Conservation (phyloP, 2,888 invertebrate species). For the Calephelis perditalis region DNA sequence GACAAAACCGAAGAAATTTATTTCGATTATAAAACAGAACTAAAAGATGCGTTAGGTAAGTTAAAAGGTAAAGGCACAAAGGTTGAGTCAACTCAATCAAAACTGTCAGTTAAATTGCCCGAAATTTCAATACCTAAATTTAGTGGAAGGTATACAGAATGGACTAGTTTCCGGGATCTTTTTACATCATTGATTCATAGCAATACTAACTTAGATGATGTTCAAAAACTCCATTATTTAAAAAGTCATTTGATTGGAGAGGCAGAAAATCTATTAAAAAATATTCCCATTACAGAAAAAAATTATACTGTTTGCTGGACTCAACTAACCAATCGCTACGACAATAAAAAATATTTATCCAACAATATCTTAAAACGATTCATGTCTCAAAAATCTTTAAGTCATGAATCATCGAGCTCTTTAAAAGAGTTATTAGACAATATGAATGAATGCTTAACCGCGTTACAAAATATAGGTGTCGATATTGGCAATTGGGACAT, state of each 20-base stretch:
- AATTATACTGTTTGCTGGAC: conserved; percentile 30
- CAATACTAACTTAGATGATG: conserved; percentile 26
- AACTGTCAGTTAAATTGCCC: conserved; percentile 12
- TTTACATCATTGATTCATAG: conserved; percentile 19
- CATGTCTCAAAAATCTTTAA: conserved; percentile 18
- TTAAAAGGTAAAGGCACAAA: conserved; percentile 1
- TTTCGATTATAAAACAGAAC: conserved; percentile 14
- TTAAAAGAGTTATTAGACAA: conserved; percentile 29
- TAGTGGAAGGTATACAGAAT: conserved; percentile 29
- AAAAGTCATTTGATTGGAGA: conserved; percentile 26
- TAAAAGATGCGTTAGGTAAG: conserved; percentile 13
- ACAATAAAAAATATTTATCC: conserved; percentile 29
- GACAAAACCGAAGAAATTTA: conserved; percentile 12
- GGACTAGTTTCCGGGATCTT: conserved; percentile 29
- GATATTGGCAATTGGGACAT: conserved; percentile 20
- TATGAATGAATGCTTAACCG: conserved; percentile 26
- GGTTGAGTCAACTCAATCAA: background rate
- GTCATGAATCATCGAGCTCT: conserved; percentile 23
- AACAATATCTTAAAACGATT: conserved; percentile 26
- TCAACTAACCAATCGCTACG: conserved; percentile 25
- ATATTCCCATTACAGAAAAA: conserved; percentile 21
- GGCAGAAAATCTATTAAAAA: conserved; percentile 29
- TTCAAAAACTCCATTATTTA: conserved; percentile 30
- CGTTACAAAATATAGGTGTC: conserved; percentile 21
- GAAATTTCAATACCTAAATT: conserved; percentile 22